Conservation (phyloP, 1,140 invertebrate species). For the Trichonephila inaurata region DNA sequence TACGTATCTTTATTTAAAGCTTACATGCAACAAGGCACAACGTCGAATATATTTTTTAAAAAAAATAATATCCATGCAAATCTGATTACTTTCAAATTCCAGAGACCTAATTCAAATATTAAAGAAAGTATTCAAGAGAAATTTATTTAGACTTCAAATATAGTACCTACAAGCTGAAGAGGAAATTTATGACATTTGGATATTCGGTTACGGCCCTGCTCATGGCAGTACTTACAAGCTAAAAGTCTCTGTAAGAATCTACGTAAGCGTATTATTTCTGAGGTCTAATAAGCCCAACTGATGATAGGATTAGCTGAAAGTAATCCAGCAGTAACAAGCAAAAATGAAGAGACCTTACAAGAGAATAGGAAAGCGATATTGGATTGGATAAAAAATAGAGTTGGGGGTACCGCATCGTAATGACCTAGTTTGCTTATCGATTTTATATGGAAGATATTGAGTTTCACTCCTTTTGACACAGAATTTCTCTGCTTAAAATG, state of each 20-base stretch:
- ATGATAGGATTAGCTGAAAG: slow-evolving; percentile 29
- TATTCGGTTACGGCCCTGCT: not conserved
- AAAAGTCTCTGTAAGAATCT: slow-evolving; percentile 43
- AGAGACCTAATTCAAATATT: not conserved
- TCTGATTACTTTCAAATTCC: not conserved
- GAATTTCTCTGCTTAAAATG: too few species aligned
- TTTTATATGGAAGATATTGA: not conserved
- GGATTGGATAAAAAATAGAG: not conserved
- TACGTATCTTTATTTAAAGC: too few species aligned
- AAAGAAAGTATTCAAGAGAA: not conserved
- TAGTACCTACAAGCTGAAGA: not conserved
- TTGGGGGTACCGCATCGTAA: not conserved
- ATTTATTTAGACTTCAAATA: not conserved
- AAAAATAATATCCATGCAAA: too few species aligned
- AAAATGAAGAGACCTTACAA: slow-evolving; percentile 22
- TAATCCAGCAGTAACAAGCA: slow-evolving; percentile 44
- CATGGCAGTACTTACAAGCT: slow-evolving; percentile 11
- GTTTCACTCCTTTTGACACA: too few species aligned
- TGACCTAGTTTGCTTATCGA: slow-evolving; percentile 7
- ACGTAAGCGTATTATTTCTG: slow-evolving; percentile 39
- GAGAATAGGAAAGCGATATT: not conserved
- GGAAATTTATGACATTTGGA: not conserved
- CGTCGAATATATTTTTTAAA: too few species aligned
- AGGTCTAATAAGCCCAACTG: slow-evolving; percentile 45
- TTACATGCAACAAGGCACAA: too few species aligned